Evolutionary conservation across 2,888 invertebrate species (phyloP), one percentile per base, ranked within the genome.

Genomic region (Clanis bilineata): DNA sequence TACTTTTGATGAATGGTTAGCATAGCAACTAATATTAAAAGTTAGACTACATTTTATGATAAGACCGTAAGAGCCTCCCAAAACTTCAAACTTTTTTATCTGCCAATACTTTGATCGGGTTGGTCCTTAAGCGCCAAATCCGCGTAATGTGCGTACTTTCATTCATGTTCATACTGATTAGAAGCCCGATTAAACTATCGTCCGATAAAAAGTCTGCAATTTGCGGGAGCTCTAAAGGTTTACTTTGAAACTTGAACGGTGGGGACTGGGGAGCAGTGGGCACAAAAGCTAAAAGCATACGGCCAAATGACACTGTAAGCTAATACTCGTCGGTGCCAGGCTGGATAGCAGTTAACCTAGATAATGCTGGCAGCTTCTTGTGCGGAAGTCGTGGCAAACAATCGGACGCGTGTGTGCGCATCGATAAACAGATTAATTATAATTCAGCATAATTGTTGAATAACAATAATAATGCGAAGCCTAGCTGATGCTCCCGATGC

Each of bases 291-390:
- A 39, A 59, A 57, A 61, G 58, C 65, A 66, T 61, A 65, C 62
- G 61, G 55, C 58, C 61, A 61, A 54, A 63, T 62, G 66, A 73
- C 69, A 72, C 67, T 73, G 77, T 72, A 64, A 65, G 67, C 71
- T 72, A 67, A 69, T 72, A 64, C 68, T 62, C 69, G 73, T 68
- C 69, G 70, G 72, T 76, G 77, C 74, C 77, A 77, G 77, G 64
- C 68, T 70, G 70, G 66, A 63, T 62, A 62, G 74, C 78, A 76
- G 80, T 84, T 86, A 85, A 84, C 85, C 88, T 75, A 86, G 68
- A 79, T 85, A 67, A 67, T 62, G 69, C 61, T 81, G 83, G 76
- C 84, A 82, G 74, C 79, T 73, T 68, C 74, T 74, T 70, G 70
- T 68, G 73, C 82, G 83, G 85, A 84, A 85, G 79, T 66, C 68